Evolutionary conservation across 1,140 invertebrate species (phyloP), one percentile per base, ranked within the genome.

Genomic region (Aphis gossypii): DNA sequence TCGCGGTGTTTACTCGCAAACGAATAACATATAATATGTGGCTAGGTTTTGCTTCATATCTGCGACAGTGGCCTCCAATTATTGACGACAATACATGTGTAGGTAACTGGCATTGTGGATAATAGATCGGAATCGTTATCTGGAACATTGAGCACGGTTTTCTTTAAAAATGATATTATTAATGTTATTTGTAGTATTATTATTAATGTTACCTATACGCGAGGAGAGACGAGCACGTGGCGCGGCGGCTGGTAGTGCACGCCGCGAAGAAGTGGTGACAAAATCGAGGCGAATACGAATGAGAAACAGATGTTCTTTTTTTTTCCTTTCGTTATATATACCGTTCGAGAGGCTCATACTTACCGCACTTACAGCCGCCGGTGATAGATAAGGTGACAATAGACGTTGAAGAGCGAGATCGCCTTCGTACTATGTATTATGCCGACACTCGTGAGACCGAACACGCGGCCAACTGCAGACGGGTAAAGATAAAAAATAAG

Each of bases 191-290:
- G 48, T 51, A 68, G 14, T 68, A 18, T 76, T 76, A 11, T 68
- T 30, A 68, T 68, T 68, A 76, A 4, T 51, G 18, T 51, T 51
- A 76, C 30, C 30, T 76, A n/a, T 14, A 11, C 11, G 30, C 30
- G 56, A 30, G 56, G 30, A 60, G 30, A 60, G 56, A 76, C 60
- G 60, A 76, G 60, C 60, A 76, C 60, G 60, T 68, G 60, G 60
- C 60, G 30, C 30, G 30, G 60, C 14, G 60, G 60, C 60, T 68
- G 60, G 60, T 68, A 18, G 60, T n/a, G 30, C 60, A 68, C 60
- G 60, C 60, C 60, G 60, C 60, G 60, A 76, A 76, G 60, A 76
- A 76, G 60, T 76, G 60, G 60, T 76, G 60, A 76, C n/a, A 76
- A 76, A 76, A 76, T 76, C 30, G 60, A 76, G 60, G 60, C 60